phyloP scores from a whole-genome alignment of 2,888 invertebrate species.

The Chirona hameri region DNA sequence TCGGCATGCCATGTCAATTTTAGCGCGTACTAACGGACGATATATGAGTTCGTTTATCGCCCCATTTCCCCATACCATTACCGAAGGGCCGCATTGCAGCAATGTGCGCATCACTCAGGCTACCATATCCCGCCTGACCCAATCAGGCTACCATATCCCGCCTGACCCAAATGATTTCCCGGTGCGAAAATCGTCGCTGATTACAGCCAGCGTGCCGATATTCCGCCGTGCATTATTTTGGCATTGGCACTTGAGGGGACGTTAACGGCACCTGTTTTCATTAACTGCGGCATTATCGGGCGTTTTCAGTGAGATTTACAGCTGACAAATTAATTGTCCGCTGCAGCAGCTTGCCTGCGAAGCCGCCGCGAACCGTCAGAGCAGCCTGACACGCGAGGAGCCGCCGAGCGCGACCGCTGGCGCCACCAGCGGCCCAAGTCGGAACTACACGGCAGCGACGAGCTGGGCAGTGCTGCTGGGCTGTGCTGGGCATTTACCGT shows the following conservation, averaged over 20 bases:
- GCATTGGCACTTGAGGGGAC: slow-evolving; percentile 4
- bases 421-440: background rate
- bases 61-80: background rate
- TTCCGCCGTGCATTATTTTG: background rate
- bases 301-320: slow-evolving; percentile 9
- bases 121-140: background rate
- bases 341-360: background rate
- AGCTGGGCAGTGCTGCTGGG: no score
- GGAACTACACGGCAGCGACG: no score
- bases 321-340: slow-evolving; percentile 10
- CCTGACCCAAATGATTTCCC: background rate
- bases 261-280: slow-evolving; percentile 6
- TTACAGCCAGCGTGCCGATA: background rate
- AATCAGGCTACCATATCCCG: background rate
- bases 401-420: background rate
- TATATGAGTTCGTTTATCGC: background rate
- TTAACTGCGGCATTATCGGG: slow-evolving; percentile 1
- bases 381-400: background rate
- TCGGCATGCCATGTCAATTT: background rate
- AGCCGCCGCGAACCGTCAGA: background rate
- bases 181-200: background rate
- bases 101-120: background rate
- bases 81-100: background rate
- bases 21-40: background rate
- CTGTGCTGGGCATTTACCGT: no score